phyloP scores from a whole-genome alignment of 2,888 invertebrate species.

The Ormyrus thymus region DNA sequence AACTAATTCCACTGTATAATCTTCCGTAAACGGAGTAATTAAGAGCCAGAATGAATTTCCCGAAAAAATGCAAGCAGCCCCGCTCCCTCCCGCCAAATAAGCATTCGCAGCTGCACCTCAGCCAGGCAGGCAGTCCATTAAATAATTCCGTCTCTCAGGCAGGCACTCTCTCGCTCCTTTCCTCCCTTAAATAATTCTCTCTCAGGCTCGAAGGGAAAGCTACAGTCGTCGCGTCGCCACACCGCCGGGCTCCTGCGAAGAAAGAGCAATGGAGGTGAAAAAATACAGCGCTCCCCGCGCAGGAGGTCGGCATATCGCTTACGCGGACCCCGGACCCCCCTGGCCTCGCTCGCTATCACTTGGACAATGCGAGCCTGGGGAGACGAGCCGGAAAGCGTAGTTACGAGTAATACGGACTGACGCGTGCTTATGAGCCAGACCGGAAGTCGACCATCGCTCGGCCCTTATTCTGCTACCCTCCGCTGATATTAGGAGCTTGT shows the following conservation, averaged over 20 bases:
- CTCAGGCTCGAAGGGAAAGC: too few relatives aligned
- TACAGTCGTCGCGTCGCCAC: too few relatives aligned
- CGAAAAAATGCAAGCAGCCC: too few relatives aligned
- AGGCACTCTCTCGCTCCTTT: too few relatives aligned
- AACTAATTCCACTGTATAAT: too few relatives aligned
- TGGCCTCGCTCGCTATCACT: constrained; percentile 14
- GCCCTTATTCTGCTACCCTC: not conserved
- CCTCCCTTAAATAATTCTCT: too few relatives aligned
- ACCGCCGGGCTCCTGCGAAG: not conserved
- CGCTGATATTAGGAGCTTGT: not conserved
- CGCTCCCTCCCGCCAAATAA: too few relatives aligned
- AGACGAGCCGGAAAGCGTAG: constrained; percentile 70
- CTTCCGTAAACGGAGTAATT: too few relatives aligned
- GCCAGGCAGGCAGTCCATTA: too few relatives aligned
- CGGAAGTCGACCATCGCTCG: constrained; percentile 69
- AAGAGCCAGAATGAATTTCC: too few relatives aligned
- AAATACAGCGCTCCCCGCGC: constrained; percentile 16
- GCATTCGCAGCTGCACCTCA: too few relatives aligned
- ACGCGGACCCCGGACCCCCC: constrained; percentile 61
- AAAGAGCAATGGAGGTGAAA: constrained; percentile 39
- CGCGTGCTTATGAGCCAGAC: constrained; percentile 71
- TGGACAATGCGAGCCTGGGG: constrained; percentile 57
- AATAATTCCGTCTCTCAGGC: too few relatives aligned
- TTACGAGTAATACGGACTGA: constrained; percentile 71
- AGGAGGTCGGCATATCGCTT: constrained; percentile 66